Base-by-base conservation (phyloP, 2,888 invertebrate genomes). In the Harmothoe impar region DNA sequence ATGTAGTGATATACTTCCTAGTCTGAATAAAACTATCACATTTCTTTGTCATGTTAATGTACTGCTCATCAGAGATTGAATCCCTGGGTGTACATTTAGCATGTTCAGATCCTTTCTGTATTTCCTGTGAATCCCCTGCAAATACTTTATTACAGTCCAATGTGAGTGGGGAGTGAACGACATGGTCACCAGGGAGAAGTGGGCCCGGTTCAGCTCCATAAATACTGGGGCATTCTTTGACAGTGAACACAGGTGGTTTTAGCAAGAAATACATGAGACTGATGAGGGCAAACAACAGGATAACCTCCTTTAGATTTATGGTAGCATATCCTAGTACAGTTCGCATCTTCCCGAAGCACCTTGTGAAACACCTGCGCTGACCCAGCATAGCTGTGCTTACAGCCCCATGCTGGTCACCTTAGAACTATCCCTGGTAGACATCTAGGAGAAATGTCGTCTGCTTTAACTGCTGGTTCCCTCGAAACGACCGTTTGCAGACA, bases 81-180 rank as follows among this genome's bases (percentile, higher is more conserved):
- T 29, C 0, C 29, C 52, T 7, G 10, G 90, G 33, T 0, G 52
- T 20, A 33, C 90, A 90, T 31, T 56, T 54, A 17, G 25, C 78
- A 31, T 90, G 33, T 23, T 20, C 23, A 12, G 72, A 25, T 12
- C 89, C 90, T 17, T 29, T 33, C 25, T 33, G n/a, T 25, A 90
- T 77, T 25, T 35, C 90, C 12, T 77, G 10, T 89, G 17, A 0
- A 54, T 90, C 72, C 29, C 90, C 90, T 20, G 35, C 29, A 33
- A 90, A 72, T 33, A 90, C 31, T 52, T 89, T 78, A n/a, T 89
- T 51, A 89, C 90, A 90, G 89, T 90, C 90, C 17, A 90, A 5
- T 0, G 52, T 72, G 0, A n/a, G 0, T 29, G 15, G 5, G 72
- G 29, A 7, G 31, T 72, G 72, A 7, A 29, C 15, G 5, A 72